Evolutionary conservation across 1,140 invertebrate genomes (phyloP), one percentile per base, ranked within the genome.

Genomic region (Hycleus phaleratus): DNA sequence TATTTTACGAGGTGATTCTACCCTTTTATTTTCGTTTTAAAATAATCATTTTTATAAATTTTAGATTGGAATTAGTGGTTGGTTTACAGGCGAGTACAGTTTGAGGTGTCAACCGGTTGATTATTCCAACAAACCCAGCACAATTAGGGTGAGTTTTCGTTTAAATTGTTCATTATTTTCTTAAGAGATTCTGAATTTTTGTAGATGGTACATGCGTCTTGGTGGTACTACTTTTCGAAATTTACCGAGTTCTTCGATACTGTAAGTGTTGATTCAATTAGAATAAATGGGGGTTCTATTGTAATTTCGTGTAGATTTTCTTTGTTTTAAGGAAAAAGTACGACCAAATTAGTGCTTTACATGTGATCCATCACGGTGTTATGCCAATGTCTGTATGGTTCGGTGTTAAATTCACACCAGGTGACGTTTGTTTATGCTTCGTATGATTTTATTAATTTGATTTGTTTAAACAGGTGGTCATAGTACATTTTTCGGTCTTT

Each of bases 171-270:
- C 32, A 40, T 11, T 38, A 50, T 9, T 38, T 50, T 38, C 8
- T 26, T 9, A n/a, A 42, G 25, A 42, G n/a, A 44, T 38, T 60
- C 2, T 32, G 32, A 32, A 32, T 76, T 63, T 60, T 56, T 57
- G 26, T 47, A 66, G 68, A 66, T 66, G 68, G 93, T 90, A 8
- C 78, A 84, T 68, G 92, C 89, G 26, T 86, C 93, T 68, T 98
- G 93, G 93, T 97, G 93, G 93, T 98, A 96, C 76, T 97, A 93
- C 74, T 86, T 96, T 68, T 97, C 94, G 1, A 98, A 98, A 77
- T 93, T 84, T 75, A 89, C 93, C 56, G 94, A 98, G 75, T 95
- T 97, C 78, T 83, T 95, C 73, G 95, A 98, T 74, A 97, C 95
- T 72, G 91, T 97, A 81, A 86, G 85, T 82, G 3, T 47, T 3